Percentiles rank a stretch among this genome's conserved stretches.
These are phyloP conservation scores for Drosophila mimica DNA, from an alignment of 2,888 invertebrate genomes.

Conservation along the genomic window DNA sequence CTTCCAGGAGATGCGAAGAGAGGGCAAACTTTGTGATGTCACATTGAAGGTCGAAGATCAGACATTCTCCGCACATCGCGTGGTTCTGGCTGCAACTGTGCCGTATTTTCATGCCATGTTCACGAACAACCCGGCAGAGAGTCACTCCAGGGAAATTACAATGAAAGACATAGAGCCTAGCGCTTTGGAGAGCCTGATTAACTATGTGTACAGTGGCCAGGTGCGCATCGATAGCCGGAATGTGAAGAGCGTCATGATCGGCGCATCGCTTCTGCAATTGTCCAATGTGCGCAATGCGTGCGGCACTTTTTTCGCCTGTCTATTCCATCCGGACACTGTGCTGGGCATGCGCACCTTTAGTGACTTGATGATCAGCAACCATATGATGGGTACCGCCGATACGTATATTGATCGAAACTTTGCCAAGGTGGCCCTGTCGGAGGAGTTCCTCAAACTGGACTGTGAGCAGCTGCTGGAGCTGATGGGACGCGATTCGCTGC, in stretches of 20 bases:
- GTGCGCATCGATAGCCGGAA: conserved; percentile 91
- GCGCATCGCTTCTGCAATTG: conserved; percentile 92
- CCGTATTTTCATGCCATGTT: conserved; percentile 97
- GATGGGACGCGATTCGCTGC: conserved; percentile 90
- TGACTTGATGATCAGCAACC: conserved; percentile 90
- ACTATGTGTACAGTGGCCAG: conserved; percentile 93
- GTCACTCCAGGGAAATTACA: conserved; percentile 91
- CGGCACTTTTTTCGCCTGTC: conserved; percentile 91
- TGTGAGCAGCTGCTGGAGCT: conserved; percentile 89
- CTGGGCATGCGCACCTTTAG: conserved; percentile 92
- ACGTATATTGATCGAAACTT: conserved; percentile 91
- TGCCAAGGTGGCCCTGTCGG: conserved; percentile 90
- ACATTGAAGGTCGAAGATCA: conserved; percentile 92
- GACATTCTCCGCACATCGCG: conserved; percentile 92
- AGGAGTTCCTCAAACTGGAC: conserved; percentile 89
- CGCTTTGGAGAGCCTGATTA: conserved; percentile 92
- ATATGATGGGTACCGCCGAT: conserved; percentile 90
- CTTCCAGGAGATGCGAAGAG: conserved; percentile 92
- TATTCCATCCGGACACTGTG: conserved; percentile 92
- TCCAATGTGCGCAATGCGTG: conserved; percentile 93
- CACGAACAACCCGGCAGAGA: conserved; percentile 94
- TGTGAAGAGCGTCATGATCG: conserved; percentile 93
- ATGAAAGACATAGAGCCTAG: conserved; percentile 93
- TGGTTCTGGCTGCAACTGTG: conserved; percentile 93
- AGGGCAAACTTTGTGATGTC: conserved; percentile 94